Conservation (phyloP, 2,888 invertebrate species). For the Caenorhabditis macrosperma region DNA sequence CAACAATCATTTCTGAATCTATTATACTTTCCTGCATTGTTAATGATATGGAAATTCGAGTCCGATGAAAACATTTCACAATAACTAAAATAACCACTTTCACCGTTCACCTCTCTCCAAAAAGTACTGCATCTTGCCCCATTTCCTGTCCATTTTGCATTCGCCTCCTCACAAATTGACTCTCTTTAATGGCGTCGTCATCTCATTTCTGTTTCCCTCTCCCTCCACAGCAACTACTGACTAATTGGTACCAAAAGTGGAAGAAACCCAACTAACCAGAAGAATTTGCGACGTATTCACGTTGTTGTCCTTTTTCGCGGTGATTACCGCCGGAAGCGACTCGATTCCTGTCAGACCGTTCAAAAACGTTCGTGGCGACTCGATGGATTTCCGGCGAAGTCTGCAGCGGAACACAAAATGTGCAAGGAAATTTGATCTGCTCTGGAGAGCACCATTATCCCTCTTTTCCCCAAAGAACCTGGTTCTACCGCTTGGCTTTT, state of each 20-base stretch:
- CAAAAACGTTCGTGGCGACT: slow-evolving; percentile 59
- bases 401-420: slow-evolving; percentile 25
- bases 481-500: not conserved
- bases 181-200: slow-evolving; percentile 48
- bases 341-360: slow-evolving; percentile 54
- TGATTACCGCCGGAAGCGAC: slow-evolving; percentile 56
- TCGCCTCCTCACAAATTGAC: slow-evolving; percentile 43
- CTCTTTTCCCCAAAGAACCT: not conserved
- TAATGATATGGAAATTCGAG: no score
- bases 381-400: slow-evolving; percentile 57
- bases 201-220: slow-evolving; percentile 4
- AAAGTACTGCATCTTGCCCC: slow-evolving; percentile 26
- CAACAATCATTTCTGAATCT: no score
- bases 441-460: not conserved
- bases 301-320: slow-evolving; percentile 34
- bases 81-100: no score
- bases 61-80: no score
- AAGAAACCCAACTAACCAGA: slow-evolving; percentile 51
- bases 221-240: slow-evolving; percentile 4
- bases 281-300: slow-evolving; percentile 47
- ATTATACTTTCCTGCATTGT: no score
- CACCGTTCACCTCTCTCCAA: not conserved
- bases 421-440: slow-evolving; percentile 5
- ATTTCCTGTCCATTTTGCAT: slow-evolving; percentile 21
- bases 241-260: slow-evolving; percentile 7